Base-by-base conservation (phyloP, 2,113 vertebrate species). In the Hiodon alosoides region DNA sequence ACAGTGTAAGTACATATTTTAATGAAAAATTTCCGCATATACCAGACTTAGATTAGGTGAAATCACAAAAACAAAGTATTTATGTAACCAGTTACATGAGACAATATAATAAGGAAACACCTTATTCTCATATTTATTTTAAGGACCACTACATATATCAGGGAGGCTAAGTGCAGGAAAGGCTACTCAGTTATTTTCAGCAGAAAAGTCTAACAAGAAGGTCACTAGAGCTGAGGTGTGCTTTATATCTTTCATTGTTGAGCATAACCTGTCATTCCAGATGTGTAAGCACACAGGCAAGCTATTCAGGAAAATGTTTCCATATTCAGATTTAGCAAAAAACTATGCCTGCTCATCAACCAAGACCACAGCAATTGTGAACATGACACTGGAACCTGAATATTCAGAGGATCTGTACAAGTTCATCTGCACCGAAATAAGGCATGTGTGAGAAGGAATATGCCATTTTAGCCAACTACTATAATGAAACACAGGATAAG, bases 341-440 rank as follows among this genome's bases (percentile, higher is more conserved):
- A 16, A 73, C n/a, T 61, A 69, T 55, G 58, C 73, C 48, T 78
- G 57, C 73, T 81, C 69, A 5, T 65, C 69, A 6, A 78, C 68
- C 1, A 78, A 80, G 61, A 71, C 68, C 53, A 57, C 76, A 77
- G 72, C 76, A 47, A 54, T 71, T 4, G 17, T 77, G 71, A 73
- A 74, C 46, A 6, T 77, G 74, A 48, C 77, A 64, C 48, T 75
- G 72, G 72, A 78, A 71, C 77, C 72, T 79, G 73, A 79, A 70
- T 74, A 71, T 54, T 79, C 71, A 69, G 70, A 77, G 31, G 70
- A 79, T 73, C 7, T 75, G 54, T 75, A 67, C 70, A 82, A 76
- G 76, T 78, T 80, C n/a, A 51, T 80, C 54, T 53, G 58, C n/a
- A 61, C 65, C 52, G 76, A 73, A 76, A 76, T 75, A 78, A 81